A percentile compares a stretch with the other conserved stretches of the same genome.
phyloP scores from a whole-genome alignment of 2,888 invertebrate species.

The Stenotaenia linearis region DNA sequence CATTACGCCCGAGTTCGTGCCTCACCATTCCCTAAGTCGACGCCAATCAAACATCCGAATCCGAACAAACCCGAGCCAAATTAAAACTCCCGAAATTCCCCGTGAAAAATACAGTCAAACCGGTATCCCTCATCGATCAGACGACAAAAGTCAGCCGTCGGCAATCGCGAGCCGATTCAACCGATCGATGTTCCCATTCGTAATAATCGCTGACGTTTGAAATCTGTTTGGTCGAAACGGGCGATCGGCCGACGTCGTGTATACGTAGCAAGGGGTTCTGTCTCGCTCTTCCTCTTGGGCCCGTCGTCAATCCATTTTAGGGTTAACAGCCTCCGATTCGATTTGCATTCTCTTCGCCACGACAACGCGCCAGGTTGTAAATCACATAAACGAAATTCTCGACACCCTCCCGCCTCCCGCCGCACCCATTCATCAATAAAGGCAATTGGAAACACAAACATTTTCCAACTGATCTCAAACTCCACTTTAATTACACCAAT shows the following conservation, averaged over 20 bases:
- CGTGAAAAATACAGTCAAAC: background rate
- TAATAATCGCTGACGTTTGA: constrained; percentile 24
- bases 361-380: constrained; percentile 19
- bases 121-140: background rate
- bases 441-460: constrained; percentile 26
- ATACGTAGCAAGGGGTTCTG: background rate
- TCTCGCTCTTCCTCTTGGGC: constrained; percentile 20
- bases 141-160: background rate
- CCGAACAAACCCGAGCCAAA: background rate
- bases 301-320: constrained; percentile 23
- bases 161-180: background rate
- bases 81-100: background rate
- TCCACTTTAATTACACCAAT: constrained; percentile 17
- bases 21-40: background rate
- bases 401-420: background rate
- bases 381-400: constrained; percentile 12
- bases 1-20: constrained; percentile 10
- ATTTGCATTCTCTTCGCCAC: constrained; percentile 26
- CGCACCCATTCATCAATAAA: constrained; percentile 23
- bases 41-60: constrained; percentile 3
- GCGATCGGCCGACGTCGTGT: background rate
- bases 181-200: constrained; percentile 4
- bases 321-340: constrained; percentile 26
- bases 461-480: background rate
- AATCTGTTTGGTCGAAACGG: constrained; percentile 6